These are phyloP conservation scores for Bombus huntii DNA, from an alignment of 1,140 invertebrate genomes.

Conservation along the genomic window DNA sequence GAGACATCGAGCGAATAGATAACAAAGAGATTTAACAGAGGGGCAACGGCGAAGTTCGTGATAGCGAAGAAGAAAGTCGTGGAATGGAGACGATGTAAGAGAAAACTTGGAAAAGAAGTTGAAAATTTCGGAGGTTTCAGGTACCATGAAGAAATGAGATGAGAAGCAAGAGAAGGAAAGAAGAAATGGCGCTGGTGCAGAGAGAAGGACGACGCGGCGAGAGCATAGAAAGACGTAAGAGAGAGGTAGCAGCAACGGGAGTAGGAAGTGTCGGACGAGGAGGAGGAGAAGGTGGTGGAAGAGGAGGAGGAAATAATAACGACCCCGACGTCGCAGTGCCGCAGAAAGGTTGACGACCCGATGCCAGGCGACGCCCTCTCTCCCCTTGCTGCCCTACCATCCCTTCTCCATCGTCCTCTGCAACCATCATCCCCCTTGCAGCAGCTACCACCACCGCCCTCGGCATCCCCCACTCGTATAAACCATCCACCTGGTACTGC, in stretches of 20 bases:
- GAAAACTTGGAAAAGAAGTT: neutral
- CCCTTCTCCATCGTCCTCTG: slow-evolving; percentile 43
- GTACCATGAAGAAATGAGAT: neutral
- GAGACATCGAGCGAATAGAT: too few species aligned
- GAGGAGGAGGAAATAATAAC: slow-evolving; percentile 79
- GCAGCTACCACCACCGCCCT: slow-evolving; percentile 45
- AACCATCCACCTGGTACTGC: slow-evolving; percentile 65
- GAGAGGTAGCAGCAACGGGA: neutral
- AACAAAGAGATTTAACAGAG: neutral
- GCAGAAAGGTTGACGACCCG: slow-evolving; percentile 81
- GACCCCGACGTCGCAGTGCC: slow-evolving; percentile 80
- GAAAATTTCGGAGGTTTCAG: neutral
- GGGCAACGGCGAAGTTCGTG: neutral
- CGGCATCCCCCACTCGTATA: slow-evolving; percentile 58
- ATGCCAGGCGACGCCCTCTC: slow-evolving; percentile 77
- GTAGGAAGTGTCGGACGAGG: slow-evolving; percentile 28
- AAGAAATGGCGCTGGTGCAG: slow-evolving; percentile 29
- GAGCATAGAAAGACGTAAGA: slow-evolving; percentile 11
- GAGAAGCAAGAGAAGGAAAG: neutral
- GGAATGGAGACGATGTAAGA: neutral
- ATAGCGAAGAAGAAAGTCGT: neutral
- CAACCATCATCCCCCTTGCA: slow-evolving; percentile 59
- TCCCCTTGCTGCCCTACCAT: slow-evolving; percentile 44
- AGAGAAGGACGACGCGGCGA: slow-evolving; percentile 31
- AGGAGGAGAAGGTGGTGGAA: slow-evolving; percentile 23